Base-by-base conservation (phyloP, 2,888 invertebrate genomes). In the Cephonodes hylas region DNA sequence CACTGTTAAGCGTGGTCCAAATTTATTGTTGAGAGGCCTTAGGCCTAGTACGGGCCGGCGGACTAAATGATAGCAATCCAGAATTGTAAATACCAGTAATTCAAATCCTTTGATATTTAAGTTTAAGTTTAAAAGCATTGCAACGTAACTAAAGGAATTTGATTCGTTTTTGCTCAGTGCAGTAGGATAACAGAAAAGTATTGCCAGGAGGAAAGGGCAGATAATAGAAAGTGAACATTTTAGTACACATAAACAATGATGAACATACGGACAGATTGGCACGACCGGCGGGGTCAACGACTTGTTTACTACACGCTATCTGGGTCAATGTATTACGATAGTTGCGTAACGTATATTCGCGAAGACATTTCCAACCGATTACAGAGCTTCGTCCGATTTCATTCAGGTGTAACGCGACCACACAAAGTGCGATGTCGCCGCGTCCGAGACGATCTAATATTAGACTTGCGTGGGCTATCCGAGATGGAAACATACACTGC, bases 281-380 rank as follows among this genome's bases (percentile, higher is more conserved):
- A 27, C 53, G 18, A 18, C 27, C 31, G 53, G 3, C 53, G 53
- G 53, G 53, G 27, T 53, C 53, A 31, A 31, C 53, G 53, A 53
- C 53, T 18, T 31, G 53, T 53, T 53, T 53, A 53, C 53, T 53
- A 27, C 53, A 2, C 10, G 23, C 31, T 53, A 53, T 53, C 53
- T 53, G 53, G 53, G 53, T 53, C 31, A 53, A 27, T 10, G 31
- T 15, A 53, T 53, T 53, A 53, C 53, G 31, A 31, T 31, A 18
- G 45, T 53, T 53, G 53, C 53, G 53, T 53, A 53, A 53, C 53
- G 18, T 23, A 23, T 22, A 13, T 31, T 53, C 15, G 53, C 53
- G 31, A 53, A 53, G 31, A 53, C 31, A 53, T 53, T 18, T 53
- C 8, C 1, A 8, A 7, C 3, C 31, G 53, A 48, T 48, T 31